Percentiles rank a stretch among this genome's conserved stretches.
Conservation (phyloP, 2,113 vertebrate species). For the Ailuropoda melanoleuca region DNA sequence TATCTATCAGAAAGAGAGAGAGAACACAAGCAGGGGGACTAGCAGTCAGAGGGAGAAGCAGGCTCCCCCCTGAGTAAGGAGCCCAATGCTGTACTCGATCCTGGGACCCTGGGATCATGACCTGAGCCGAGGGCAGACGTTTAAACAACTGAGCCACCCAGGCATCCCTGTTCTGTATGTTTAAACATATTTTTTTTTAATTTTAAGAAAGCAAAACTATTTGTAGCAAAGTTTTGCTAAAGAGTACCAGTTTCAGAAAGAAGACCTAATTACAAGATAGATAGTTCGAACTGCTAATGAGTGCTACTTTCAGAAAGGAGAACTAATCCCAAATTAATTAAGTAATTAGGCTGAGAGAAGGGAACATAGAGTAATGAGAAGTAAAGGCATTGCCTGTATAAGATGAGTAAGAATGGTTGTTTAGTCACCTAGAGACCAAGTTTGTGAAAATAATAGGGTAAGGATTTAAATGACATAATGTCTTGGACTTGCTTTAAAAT, state of each 20-base stretch:
- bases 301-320: neutral
- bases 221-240: neutral
- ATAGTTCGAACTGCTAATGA: neutral
- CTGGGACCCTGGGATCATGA: neutral
- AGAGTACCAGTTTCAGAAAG: neutral
- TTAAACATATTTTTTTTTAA: neutral
- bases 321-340: conserved; percentile 40
- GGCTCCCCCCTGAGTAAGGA: no score
- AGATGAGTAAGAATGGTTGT: neutral
- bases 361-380: neutral
- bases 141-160: neutral
- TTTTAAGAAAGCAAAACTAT: neutral
- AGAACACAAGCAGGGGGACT: neutral
- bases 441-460: conserved; percentile 15
- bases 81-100: neutral
- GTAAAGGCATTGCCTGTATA: neutral
- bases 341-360: neutral
- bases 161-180: neutral
- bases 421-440: neutral
- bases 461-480: neutral
- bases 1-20: neutral
- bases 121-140: neutral
- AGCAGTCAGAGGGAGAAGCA: no score
- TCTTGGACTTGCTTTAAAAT: conserved; percentile 9
- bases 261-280: neutral